Evolutionary conservation across 2,113 vertebrate species (phyloP), one percentile per base, ranked within the genome.

Genomic region (Strigops habroptila): DNA sequence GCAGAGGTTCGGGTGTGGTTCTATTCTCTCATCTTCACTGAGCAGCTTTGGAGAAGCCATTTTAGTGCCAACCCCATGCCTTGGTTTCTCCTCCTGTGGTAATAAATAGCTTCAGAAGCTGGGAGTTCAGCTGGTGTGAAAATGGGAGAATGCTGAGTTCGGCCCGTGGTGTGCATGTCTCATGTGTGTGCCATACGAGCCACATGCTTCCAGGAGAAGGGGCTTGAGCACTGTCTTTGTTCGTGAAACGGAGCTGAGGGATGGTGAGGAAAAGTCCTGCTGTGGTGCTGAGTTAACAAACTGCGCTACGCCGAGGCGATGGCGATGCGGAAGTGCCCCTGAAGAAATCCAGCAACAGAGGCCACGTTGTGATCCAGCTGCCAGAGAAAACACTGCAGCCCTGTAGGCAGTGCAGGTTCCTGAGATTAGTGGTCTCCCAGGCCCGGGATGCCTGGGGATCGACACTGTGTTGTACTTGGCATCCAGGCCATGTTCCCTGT

Each of bases 61-160:
- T 68, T 44, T 5, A 27, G 16, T 22, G 53, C 21, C 55, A 70
- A 0, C 24, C 48, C 90, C 7, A 2, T 74, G 69, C 52, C 81
- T 88, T 12, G 12, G 39, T 59, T 81, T 95, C 57, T 93, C 41
- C 51, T 93, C 39, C 90, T 55, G n/a, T 25, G 87, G 27, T 18
- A 22, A 39, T 5, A 44, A 83, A 51, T 46, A 87, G 82, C 39
- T 51, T 8, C 33, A 51, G 37, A 49, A 41, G n/a, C 4, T 2
- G 44, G 6, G 30, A 48, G 35, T 11, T 18, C 3, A 46, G 59
- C 35, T 77, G 64, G 6, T 35, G 67, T 68, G 3, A 4, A 15
- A 24, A 57, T 33, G 64, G 73, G 43, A 5, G 2, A 31, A 30
- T 6, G 4, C 1, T 57, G 68, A 77, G 53, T 33, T 59, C 7